phyloP scores from a whole-genome alignment of 2,888 invertebrate species.

The Coelopa pilipes region DNA sequence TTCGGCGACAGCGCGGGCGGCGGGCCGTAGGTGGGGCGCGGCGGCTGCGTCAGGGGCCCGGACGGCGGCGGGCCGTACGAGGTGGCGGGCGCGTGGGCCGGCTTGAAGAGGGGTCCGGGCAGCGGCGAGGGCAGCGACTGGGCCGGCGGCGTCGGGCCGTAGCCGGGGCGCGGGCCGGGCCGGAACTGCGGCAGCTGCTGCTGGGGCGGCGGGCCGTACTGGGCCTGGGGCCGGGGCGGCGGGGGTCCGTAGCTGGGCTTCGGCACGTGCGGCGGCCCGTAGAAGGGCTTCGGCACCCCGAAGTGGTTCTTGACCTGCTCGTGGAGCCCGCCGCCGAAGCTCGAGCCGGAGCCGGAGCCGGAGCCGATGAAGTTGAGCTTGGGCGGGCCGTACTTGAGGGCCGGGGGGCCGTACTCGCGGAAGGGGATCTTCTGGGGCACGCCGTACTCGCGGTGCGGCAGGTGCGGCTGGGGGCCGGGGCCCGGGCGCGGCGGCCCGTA shows the following conservation, averaged over 20 bases:
- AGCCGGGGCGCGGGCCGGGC: slow-evolving; percentile 67
- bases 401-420: slow-evolving; percentile 63
- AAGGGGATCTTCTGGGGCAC: slow-evolving; percentile 63
- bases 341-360: slow-evolving; percentile 46
- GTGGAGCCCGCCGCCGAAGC: slow-evolving; percentile 51
- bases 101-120: slow-evolving; percentile 55
- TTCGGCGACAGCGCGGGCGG: slow-evolving; percentile 58
- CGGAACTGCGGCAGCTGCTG: slow-evolving; percentile 35
- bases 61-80: slow-evolving; percentile 61
- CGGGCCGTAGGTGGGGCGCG: slow-evolving; percentile 66
- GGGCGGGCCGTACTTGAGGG: slow-evolving; percentile 69
- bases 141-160: slow-evolving; percentile 52
- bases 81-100: slow-evolving; percentile 53
- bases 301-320: slow-evolving; percentile 66
- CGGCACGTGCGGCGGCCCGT: slow-evolving; percentile 66
- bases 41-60: slow-evolving; percentile 59
- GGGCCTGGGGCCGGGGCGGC: slow-evolving; percentile 44
- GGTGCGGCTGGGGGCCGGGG: slow-evolving; percentile 63
- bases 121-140: slow-evolving; percentile 61
- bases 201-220: slow-evolving; percentile 51
- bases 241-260: slow-evolving; percentile 54
- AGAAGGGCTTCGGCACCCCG: slow-evolving; percentile 64
- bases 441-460: slow-evolving; percentile 69
- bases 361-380: slow-evolving; percentile 67
- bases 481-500: slow-evolving; percentile 70